Evolutionary conservation across 2,113 vertebrate species (phyloP), one percentile per base, ranked within the genome.

Genomic region (Mustela lutreola): DNA sequence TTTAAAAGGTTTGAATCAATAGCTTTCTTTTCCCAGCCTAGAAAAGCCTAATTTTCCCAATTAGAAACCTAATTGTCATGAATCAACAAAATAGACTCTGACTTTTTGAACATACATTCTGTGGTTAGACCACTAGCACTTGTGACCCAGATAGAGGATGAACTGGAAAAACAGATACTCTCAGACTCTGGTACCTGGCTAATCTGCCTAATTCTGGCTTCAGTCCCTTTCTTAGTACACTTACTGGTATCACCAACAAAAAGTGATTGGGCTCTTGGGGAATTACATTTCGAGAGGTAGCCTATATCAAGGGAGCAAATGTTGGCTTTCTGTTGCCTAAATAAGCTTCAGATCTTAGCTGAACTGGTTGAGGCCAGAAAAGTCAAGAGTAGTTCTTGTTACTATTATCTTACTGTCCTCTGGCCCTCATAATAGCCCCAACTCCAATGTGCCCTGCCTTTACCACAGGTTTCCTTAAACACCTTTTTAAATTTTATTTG

Each of bases 1-100:
- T 48, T 48, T 48, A 48, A 48, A 70, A 86, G 11, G 16, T 96
- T 90, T 94, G 96, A 60, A 90, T 90, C 76, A 85, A 16, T 86
- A 76, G 0, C 31, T 89, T 85, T 85, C 53, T 92, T 96, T 70
- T 71, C 28, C 31, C 21, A 84, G 18, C 33, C 36, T 50, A 50
- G 89, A 56, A 56, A 56, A 56, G 53, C 53, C 53, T 5, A 5
- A 56, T 56, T 56, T 56, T 56, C 53, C 53, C 16, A 56, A 56
- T 56, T 56, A 56, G 53, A 96, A 93, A 71, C 85, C 60, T 82
- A 28, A 93, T 86, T 76, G 24, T 76, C 73, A 78, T 85, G 79
- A 94, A 56, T 88, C 71, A 48, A 85, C 70, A 92, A 92, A 81
- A 33, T 48, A 84, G 91, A 45, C 14, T 75, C 19, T 75, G 36